phyloP scores from a whole-genome alignment of 2,797 vertebrate genomes.

The Oceanodroma leucorhoa region DNA sequence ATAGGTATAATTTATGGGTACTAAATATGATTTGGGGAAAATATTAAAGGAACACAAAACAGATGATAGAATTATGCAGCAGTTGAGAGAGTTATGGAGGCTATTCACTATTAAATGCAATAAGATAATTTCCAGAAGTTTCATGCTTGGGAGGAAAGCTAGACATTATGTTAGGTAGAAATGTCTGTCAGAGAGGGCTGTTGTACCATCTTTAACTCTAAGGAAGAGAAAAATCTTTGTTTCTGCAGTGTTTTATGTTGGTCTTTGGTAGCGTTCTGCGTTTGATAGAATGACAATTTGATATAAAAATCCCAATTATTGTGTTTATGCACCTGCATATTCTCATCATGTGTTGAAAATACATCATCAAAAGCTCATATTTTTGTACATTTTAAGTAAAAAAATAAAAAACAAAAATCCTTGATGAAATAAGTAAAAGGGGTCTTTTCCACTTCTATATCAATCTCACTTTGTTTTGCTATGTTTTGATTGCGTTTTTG shows the following conservation, averaged over 20 bases:
- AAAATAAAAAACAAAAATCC: neutral
- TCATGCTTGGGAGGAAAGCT: neutral
- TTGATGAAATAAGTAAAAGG: neutral
- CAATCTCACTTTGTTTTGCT: neutral
- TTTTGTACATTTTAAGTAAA: neutral
- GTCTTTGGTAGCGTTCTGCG: neutral
- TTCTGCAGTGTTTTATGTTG: neutral
- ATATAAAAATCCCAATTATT: neutral
- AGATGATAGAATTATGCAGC: neutral
- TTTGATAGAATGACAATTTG: neutral
- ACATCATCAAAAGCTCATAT: rapidly evolving
- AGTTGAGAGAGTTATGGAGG: neutral
- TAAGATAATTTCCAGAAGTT: neutral
- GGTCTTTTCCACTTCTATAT: neutral
- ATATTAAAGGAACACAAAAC: neutral
- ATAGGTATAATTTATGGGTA: neutral
- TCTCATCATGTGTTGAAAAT: neutral
- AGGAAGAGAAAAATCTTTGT: neutral
- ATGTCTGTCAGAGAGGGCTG: neutral
- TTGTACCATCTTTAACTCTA: neutral
- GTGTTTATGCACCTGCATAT: rapidly evolving
- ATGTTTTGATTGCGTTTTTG: neutral
- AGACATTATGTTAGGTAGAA: neutral
- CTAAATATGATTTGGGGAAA: neutral
- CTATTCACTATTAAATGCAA: neutral